Percentiles rank a stretch among this genome's conserved stretches.
Conservation (phyloP, 2,888 invertebrate genomes). For the Eupithecia subumbrata region DNA sequence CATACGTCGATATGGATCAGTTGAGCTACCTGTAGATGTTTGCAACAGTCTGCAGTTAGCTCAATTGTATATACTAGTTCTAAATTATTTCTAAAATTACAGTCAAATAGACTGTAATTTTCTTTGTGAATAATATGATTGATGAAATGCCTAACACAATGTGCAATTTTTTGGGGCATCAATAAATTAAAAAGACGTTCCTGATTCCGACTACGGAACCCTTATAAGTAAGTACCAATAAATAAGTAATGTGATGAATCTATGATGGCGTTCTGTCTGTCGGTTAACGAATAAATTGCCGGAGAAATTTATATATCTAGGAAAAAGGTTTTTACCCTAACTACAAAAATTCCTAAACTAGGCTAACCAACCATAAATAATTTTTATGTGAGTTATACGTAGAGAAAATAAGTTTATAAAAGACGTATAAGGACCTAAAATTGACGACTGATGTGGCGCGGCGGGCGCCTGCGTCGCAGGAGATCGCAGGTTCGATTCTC, state of each 20-base stretch:
- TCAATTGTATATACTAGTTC: too few relatives aligned
- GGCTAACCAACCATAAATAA: neutral
- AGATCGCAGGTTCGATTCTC: too few relatives aligned
- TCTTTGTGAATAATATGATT: too few relatives aligned
- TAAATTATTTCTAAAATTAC: too few relatives aligned
- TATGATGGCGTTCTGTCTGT: constrained; percentile 27
- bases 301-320: neutral
- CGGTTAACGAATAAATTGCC: constrained; percentile 7
- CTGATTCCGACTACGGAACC: neutral
- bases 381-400: neutral
- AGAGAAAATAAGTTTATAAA: neutral
- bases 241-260: constrained; percentile 37
- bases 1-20: too few relatives aligned
- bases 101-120: too few relatives aligned
- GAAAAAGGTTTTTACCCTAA: neutral
- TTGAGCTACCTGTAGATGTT: too few relatives aligned
- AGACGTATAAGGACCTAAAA: too few relatives aligned
- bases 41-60: too few relatives aligned
- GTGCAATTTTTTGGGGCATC: neutral
- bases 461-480: too few relatives aligned
- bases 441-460: too few relatives aligned
- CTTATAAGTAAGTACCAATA: constrained; percentile 32
- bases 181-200: neutral
- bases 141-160: neutral
- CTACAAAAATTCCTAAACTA: neutral